Evolutionary conservation across 23 tunicate genomes (phyloP).

Genomic region (Styela clava): DNA sequence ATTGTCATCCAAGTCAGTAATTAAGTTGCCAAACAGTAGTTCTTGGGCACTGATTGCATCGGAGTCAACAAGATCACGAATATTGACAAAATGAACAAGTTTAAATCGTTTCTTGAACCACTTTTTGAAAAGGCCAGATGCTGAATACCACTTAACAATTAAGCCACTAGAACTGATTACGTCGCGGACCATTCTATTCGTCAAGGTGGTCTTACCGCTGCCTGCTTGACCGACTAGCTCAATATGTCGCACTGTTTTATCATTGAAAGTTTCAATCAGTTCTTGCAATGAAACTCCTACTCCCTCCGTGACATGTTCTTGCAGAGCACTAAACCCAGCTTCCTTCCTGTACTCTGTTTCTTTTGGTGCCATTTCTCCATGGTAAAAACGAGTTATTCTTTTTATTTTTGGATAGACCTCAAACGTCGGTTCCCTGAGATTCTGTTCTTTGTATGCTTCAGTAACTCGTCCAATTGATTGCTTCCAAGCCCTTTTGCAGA

Average conservation of each 20-base stretch:
- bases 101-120: neutral
- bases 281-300: neutral
- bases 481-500: no score
- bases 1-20: neutral
- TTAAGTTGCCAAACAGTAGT: neutral
- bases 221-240: conserved; percentile 5
- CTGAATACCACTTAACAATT: no score
- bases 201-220: neutral
- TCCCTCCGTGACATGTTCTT: neutral
- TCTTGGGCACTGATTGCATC: no score
- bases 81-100: conserved; percentile 9
- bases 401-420: conserved; percentile 4
- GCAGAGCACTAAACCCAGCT: no score
- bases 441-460: neutral
- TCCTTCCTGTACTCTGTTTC: neutral
- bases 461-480: no score
- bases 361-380: neutral
- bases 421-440: neutral
- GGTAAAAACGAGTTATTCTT: neutral
- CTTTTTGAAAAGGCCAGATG: neutral
- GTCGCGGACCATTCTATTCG: neutral
- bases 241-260: no score
- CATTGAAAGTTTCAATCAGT: no score
- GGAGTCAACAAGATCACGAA: no score
- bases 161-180: neutral